These are phyloP conservation scores for Cebus imitator DNA, from an alignment of 2,113 vertebrate species.

Conservation along the genomic window DNA sequence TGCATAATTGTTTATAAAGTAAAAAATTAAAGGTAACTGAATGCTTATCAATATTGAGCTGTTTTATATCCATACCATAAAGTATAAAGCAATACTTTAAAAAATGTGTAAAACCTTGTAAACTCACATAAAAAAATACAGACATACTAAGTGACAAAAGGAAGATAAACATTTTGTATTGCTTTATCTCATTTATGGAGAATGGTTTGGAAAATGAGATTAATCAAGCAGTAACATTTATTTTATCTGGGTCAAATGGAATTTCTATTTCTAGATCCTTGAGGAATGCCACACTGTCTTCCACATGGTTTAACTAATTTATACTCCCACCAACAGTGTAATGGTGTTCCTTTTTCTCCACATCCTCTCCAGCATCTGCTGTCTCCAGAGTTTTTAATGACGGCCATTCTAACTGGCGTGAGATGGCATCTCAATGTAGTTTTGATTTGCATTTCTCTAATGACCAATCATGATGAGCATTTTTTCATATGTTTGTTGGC, in stretches of 20 bases:
- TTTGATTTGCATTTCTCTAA: too few species aligned
- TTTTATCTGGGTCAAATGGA: background rate
- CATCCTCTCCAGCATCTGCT: too few species aligned
- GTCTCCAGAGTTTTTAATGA: too few species aligned
- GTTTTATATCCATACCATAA: background rate
- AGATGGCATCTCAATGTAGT: too few species aligned
- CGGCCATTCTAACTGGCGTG: too few species aligned
- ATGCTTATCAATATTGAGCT: background rate
- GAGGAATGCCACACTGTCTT: too few species aligned
- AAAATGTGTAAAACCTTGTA: background rate
- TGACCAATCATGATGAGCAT: too few species aligned
- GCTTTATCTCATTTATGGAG: background rate
- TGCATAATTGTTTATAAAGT: background rate
- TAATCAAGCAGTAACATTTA: background rate
- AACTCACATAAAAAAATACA: background rate
- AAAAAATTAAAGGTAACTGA: background rate
- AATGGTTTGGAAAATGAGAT: background rate
- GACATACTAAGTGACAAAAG: background rate
- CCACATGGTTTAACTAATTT: too few species aligned
- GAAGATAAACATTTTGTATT: background rate
- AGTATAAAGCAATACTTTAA: background rate
- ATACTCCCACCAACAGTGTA: too few species aligned
- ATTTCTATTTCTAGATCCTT: too few species aligned
- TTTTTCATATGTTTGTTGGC: too few species aligned
- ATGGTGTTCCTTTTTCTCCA: too few species aligned